Evolutionary conservation across 2,113 vertebrate genomes (phyloP).

Genomic region (Podilymbus podiceps): DNA sequence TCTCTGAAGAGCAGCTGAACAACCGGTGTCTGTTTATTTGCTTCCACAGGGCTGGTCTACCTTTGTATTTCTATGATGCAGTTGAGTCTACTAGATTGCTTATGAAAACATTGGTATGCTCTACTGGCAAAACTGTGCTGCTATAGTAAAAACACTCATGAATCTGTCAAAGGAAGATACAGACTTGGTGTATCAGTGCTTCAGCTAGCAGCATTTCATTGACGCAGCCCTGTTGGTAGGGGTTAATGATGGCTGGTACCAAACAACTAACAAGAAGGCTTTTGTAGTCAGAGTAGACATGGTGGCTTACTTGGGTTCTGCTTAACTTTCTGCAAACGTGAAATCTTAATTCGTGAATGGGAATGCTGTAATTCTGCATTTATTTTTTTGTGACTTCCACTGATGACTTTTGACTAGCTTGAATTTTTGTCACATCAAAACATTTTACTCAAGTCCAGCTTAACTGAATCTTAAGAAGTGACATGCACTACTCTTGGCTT

Average conservation of each 20-base stretch:
- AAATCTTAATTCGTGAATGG: neutral
- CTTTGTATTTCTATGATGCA: too few species aligned
- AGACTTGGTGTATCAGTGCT: too few species aligned
- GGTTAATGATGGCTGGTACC: neutral
- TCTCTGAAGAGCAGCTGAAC: neutral
- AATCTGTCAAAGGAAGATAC: neutral
- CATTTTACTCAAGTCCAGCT: neutral
- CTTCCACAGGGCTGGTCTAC: neutral
- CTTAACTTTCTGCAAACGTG: neutral
- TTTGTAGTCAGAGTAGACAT: neutral
- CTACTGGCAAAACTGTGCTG: neutral
- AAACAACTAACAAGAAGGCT: too few species aligned
- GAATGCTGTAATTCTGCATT: neutral
- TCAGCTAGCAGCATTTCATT: neutral
- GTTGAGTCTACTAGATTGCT: neutral
- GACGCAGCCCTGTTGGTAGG: neutral
- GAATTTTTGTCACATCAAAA: neutral
- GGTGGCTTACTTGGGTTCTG: neutral
- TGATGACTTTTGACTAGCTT: neutral
- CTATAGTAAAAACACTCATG: too few species aligned
- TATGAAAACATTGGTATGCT: rapidly evolving
- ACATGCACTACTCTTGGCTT: neutral
- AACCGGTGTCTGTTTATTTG: neutral
- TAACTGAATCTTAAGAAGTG: neutral
- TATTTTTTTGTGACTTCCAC: neutral